phyloP scores from a whole-genome alignment of 2,888 invertebrate genomes.

The Coleophora deauratella region DNA sequence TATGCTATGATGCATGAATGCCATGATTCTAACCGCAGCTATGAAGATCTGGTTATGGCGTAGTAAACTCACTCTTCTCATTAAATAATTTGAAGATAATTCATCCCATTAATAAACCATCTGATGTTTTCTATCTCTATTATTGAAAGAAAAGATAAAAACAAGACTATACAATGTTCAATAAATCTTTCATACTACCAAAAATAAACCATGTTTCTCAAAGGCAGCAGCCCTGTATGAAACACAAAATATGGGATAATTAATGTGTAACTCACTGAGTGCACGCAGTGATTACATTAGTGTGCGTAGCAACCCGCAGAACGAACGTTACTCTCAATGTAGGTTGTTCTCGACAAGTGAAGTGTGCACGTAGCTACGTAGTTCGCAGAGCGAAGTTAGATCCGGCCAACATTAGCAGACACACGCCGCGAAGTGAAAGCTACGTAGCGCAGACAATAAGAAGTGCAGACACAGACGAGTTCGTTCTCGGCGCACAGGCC shows the following conservation, averaged over 20 bases:
- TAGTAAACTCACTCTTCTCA: too few species aligned
- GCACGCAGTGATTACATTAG: constrained; percentile 70
- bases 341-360: constrained; percentile 61
- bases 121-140: too few species aligned
- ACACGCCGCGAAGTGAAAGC: constrained; percentile 69
- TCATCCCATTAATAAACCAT: too few species aligned
- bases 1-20: too few species aligned
- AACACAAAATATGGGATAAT: constrained; percentile 61
- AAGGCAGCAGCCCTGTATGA: constrained; percentile 37
- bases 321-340: constrained; percentile 63
- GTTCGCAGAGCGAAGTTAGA: constrained; percentile 68
- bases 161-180: too few species aligned
- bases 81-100: too few species aligned
- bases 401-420: constrained; percentile 63
- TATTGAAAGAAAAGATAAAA: too few species aligned
- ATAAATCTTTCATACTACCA: constrained; percentile 1
- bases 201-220: constrained; percentile 15
- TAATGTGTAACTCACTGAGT: constrained; percentile 72
- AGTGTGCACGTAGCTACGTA: constrained; percentile 67
- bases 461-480: constrained; percentile 72
- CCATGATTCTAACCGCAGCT: too few species aligned
- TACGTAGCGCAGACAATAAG: constrained; percentile 74
- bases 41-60: too few species aligned
- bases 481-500: constrained; percentile 73
- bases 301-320: constrained; percentile 60